Conservation (phyloP, 1,140 invertebrate species). For the Sycophila sp. region DNA sequence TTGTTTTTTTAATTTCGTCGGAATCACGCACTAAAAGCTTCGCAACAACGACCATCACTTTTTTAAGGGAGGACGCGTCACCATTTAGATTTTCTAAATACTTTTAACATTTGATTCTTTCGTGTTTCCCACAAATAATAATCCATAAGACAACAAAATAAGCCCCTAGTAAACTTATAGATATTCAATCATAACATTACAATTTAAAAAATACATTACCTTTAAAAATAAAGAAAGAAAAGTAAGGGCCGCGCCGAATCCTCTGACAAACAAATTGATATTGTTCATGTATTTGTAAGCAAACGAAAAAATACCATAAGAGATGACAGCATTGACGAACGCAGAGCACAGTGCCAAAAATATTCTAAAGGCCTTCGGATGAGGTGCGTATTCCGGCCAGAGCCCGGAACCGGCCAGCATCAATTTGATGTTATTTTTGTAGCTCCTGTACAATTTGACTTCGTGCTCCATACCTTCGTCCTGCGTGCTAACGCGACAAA, state of each 20-base stretch:
- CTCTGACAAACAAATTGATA: constrained; percentile 39
- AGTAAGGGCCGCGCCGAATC: constrained; percentile 37
- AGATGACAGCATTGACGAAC: neutral
- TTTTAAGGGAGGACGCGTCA: no score
- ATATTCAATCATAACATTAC: neutral
- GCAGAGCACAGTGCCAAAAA: neutral
- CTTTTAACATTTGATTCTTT: no score
- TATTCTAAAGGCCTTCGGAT: neutral
- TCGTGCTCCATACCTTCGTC: neutral
- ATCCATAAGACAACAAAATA: no score
- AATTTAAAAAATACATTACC: constrained; percentile 29
- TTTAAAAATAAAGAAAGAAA: constrained; percentile 38
- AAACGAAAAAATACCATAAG: constrained; percentile 25
- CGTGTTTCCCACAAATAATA: neutral
- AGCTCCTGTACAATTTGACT: neutral
- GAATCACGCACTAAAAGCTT: no score
- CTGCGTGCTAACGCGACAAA: neutral
- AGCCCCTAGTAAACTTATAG: no score
- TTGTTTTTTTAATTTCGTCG: no score
- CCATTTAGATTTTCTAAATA: no score
- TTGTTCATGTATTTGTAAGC: constrained; percentile 34
- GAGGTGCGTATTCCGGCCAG: constrained; percentile 1
- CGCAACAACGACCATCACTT: no score
- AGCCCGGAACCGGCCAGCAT: neutral
- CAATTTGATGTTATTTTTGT: neutral